Conservation (phyloP, 30 jellyfish, hydroid and myxozoan genomes). For the Aurelia sp. region DNA sequence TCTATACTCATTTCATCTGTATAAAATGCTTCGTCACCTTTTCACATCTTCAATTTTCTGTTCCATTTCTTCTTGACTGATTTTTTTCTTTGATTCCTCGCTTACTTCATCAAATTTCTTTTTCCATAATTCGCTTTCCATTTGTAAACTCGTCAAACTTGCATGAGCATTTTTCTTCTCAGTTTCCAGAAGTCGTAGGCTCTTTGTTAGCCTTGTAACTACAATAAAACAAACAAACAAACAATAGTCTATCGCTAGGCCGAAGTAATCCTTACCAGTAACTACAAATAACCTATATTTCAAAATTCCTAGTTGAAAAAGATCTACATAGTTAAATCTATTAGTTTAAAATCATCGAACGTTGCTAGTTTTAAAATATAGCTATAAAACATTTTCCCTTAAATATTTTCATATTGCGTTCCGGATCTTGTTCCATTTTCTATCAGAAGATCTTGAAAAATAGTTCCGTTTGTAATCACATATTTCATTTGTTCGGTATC, state of each 20-base stretch:
- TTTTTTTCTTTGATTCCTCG: neutral
- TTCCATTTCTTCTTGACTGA: slow-evolving; percentile 41
- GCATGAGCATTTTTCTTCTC: slow-evolving; percentile 40
- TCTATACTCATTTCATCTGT: too few relatives aligned
- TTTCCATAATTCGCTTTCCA: slow-evolving; percentile 48
- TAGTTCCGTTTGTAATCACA: neutral
- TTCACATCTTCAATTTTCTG: slow-evolving; percentile 1
- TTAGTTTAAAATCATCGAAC: too few relatives aligned
- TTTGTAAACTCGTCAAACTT: slow-evolving; percentile 26
- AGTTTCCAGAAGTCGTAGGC: slow-evolving; percentile 25
- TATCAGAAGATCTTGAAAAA: too few relatives aligned
- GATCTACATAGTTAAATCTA: neutral
- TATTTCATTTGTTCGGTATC: too few relatives aligned
- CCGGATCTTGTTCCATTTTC: too few relatives aligned
- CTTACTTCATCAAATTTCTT: slow-evolving; percentile 39
- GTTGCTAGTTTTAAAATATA: too few relatives aligned
- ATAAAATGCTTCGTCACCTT: slow-evolving; percentile 20
- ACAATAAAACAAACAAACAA: neutral
- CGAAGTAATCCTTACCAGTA: neutral
- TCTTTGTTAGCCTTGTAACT: slow-evolving; percentile 36
- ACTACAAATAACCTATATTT: neutral
- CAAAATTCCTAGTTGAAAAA: neutral
- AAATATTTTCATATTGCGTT: too few relatives aligned
- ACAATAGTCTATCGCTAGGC: neutral
- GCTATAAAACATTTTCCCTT: too few relatives aligned